phyloP scores from a whole-genome alignment of 2,888 invertebrate genomes.

The Orchestes rusci region DNA sequence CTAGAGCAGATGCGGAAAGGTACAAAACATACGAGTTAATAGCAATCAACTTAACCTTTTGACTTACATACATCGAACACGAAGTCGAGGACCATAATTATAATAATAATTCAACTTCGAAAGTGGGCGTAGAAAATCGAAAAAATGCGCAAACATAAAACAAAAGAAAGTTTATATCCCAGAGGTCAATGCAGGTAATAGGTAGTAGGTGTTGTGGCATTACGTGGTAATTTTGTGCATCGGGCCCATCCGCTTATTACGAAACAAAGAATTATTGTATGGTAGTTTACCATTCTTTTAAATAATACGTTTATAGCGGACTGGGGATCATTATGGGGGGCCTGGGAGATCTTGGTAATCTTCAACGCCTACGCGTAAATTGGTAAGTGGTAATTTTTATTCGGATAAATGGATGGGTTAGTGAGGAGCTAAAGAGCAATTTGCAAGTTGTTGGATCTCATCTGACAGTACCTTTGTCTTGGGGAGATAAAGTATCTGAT shows the following conservation, averaged over 20 bases:
- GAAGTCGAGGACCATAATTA: no score
- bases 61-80: no score
- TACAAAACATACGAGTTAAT: no score
- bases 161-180: background rate
- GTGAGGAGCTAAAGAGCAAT: no score
- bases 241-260: constrained; percentile 1
- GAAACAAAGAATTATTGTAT: background rate
- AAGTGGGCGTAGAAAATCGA: no score
- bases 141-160: constrained; percentile 5
- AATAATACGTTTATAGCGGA: background rate
- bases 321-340: background rate
- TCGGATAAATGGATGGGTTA: no score
- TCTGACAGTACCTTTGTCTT: no score
- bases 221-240: constrained; percentile 1
- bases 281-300: background rate
- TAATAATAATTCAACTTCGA: no score
- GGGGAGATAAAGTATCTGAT: no score
- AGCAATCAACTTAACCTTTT: no score
- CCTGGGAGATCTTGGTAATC: background rate
- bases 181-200: background rate
- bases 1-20: no score
- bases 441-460: no score
- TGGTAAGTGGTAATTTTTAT: constrained; percentile 1
- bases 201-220: background rate
- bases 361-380: constrained; percentile 1